Evolutionary conservation across 2,113 vertebrate species (phyloP).

Genomic region (Neodon shergylaensis): DNA sequence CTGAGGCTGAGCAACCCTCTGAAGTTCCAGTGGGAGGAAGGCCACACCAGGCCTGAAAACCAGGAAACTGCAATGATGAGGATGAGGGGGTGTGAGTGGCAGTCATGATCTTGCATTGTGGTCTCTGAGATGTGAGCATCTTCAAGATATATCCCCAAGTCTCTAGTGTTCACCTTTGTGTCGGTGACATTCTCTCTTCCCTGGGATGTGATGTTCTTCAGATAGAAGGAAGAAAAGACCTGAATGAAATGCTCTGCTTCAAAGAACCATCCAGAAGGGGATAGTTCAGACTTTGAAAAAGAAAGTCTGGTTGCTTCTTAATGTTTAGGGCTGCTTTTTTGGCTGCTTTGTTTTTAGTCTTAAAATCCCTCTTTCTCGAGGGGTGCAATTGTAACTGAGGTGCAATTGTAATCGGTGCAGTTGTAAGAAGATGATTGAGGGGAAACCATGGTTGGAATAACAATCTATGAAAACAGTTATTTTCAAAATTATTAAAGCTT

Average conservation of each 20-base stretch:
- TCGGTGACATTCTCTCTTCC: background rate
- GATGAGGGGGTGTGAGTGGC: too few relatives aligned
- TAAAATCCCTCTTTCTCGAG: background rate
- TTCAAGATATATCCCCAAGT: background rate
- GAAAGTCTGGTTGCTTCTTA: background rate
- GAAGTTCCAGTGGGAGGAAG: background rate
- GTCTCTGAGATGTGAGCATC: background rate
- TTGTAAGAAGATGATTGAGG: background rate
- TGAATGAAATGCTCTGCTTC: background rate
- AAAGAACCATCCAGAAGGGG: background rate
- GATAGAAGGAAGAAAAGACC: too few relatives aligned
- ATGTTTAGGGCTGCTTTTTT: background rate
- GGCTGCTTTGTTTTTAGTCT: background rate
- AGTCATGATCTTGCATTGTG: background rate
- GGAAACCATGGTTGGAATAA: background rate
- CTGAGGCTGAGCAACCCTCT: background rate
- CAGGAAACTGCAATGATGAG: background rate
- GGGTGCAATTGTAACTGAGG: too few relatives aligned
- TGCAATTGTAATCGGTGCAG: background rate
- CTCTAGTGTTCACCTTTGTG: background rate
- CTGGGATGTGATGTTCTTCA: background rate
- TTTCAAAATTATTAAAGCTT: background rate
- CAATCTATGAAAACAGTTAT: background rate
- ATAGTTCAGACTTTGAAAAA: background rate
- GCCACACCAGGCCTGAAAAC: background rate